Percentiles rank a stretch among this genome's conserved stretches.
phyloP scores from a whole-genome alignment of 2,797 vertebrate species.

The Melanotaenia maccullochi region DNA sequence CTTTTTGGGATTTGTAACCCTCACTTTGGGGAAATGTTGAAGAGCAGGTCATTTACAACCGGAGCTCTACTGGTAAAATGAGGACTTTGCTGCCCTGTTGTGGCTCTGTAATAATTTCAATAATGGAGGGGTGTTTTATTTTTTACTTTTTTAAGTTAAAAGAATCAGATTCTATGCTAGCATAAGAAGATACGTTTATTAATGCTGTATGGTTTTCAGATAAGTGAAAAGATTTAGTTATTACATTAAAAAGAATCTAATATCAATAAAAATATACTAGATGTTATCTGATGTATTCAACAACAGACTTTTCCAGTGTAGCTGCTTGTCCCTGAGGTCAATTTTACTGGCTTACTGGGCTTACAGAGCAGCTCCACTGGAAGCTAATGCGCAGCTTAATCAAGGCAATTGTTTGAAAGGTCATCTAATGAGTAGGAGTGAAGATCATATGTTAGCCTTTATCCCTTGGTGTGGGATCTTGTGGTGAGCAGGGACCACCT shows the following conservation, averaged over 20 bases:
- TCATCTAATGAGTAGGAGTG: slow-evolving; percentile 73
- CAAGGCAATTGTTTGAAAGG: slow-evolving; percentile 75
- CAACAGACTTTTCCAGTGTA: not conserved
- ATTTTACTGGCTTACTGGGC: slow-evolving; percentile 25
- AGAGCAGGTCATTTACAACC: not conserved
- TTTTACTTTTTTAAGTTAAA: too few species aligned
- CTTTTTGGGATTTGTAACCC: not conserved
- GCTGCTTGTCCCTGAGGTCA: slow-evolving; percentile 7
- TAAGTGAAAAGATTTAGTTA: too few species aligned
- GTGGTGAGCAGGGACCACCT: slow-evolving; percentile 57
- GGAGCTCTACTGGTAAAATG: too few species aligned
- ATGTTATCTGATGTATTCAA: too few species aligned
- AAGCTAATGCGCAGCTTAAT: slow-evolving; percentile 70
- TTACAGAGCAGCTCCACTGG: slow-evolving; percentile 45
- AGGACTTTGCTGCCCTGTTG: too few species aligned
- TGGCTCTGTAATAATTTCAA: too few species aligned
- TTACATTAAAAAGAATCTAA: too few species aligned
- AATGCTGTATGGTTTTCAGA: too few species aligned
- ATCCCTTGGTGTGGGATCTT: slow-evolving; percentile 61
- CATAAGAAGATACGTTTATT: too few species aligned
- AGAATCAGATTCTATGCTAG: too few species aligned
- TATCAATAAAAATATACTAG: too few species aligned
- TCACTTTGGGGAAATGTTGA: not conserved
- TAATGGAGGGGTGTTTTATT: too few species aligned
- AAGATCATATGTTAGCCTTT: slow-evolving; percentile 80